These are phyloP conservation scores for Atethmia centrago DNA, from an alignment of 2,888 invertebrate species.

Conservation along the genomic window DNA sequence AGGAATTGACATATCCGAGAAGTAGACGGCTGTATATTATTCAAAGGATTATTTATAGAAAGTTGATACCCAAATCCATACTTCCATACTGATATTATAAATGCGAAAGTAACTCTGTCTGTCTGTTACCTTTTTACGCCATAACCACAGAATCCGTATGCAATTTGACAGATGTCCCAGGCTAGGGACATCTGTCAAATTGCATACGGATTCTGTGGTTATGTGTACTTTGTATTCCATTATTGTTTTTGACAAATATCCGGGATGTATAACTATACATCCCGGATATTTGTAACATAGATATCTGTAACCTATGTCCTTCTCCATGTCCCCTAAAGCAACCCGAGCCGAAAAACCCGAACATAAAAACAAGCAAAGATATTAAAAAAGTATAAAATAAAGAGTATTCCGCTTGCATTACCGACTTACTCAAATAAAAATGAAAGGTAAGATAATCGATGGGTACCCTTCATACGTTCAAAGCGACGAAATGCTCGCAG, in stretches of 20 bases:
- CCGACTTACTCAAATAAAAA: slow-evolving; percentile 52
- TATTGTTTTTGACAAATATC: too few relatives aligned
- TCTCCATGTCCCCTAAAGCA: too few relatives aligned
- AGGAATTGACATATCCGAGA: background rate
- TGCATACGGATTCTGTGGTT: background rate
- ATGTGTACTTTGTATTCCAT: too few relatives aligned
- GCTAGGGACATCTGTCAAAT: background rate
- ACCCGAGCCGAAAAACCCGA: background rate
- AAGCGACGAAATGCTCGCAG: slow-evolving; percentile 63
- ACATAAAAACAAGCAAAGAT: slow-evolving; percentile 3
- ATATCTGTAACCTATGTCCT: too few relatives aligned
- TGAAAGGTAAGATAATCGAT: slow-evolving; percentile 46
- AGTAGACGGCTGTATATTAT: background rate
- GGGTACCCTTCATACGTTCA: slow-evolving; percentile 61
- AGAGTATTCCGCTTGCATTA: slow-evolving; percentile 48
- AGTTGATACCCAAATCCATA: too few relatives aligned
- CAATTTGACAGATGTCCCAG: background rate
- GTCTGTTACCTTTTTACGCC: background rate
- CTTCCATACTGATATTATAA: too few relatives aligned
- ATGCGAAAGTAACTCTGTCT: background rate
- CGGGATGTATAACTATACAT: background rate
- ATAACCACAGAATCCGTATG: background rate
- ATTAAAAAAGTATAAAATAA: slow-evolving; percentile 41
- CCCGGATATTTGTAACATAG: background rate
- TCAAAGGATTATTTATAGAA: background rate